phyloP scores from a whole-genome alignment of 2,113 vertebrate genomes.

The Rafetus swinhoei region DNA sequence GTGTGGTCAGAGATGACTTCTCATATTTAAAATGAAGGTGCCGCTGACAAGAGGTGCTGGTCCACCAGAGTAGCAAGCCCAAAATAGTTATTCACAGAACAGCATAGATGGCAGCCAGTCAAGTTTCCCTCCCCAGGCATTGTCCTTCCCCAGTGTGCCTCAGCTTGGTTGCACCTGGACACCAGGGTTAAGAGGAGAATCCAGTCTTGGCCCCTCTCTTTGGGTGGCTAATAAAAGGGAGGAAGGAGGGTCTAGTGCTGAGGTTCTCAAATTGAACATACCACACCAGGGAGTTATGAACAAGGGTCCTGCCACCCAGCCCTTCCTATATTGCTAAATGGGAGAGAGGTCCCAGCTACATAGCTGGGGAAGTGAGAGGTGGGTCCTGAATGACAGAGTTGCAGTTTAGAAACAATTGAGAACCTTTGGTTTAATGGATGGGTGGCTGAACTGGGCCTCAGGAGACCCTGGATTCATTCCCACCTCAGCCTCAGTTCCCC shows the following conservation, averaged over 20 bases:
- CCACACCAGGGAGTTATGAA: neutral
- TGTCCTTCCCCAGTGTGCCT: neutral
- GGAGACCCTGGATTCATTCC: neutral
- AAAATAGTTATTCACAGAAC: neutral
- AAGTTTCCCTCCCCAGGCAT: neutral
- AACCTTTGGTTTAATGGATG: neutral
- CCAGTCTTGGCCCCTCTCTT: neutral
- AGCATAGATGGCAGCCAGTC: neutral
- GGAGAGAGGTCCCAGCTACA: too few species aligned
- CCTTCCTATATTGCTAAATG: too few species aligned
- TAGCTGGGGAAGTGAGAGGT: neutral
- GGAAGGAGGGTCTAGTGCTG: neutral
- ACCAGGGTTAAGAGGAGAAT: neutral
- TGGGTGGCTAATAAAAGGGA: neutral
- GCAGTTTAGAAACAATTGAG: neutral
- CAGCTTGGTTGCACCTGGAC: neutral
- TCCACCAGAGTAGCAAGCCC: too few species aligned
- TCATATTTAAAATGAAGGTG: neutral
- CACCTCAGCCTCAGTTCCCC: neutral
- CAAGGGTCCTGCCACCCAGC: neutral
- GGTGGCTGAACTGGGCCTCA: neutral
- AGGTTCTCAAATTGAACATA: fast-evolving
- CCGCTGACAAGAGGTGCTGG: fast-evolving
- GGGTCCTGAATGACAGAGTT: neutral
- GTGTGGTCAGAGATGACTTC: neutral